Conservation (phyloP, 1,140 invertebrate species). For the Hylyphantes graminicola region DNA sequence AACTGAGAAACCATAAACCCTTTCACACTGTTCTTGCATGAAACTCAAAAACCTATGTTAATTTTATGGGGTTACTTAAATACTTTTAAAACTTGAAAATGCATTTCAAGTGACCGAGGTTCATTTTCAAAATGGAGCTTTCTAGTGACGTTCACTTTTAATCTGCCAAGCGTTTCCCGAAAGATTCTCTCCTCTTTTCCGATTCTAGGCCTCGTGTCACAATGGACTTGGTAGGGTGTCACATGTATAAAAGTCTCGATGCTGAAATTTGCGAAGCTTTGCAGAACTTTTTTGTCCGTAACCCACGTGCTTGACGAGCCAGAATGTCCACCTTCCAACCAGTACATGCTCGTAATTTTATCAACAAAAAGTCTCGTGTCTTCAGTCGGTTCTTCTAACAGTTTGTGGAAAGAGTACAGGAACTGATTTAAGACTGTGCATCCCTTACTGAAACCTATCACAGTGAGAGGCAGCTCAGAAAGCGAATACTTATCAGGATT, state of each 20-base stretch:
- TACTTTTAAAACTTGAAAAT: conserved; percentile 77
- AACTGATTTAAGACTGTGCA: conserved; percentile 92
- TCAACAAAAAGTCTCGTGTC: conserved; percentile 62
- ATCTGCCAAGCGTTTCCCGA: conserved; percentile 74
- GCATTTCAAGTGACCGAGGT: conserved; percentile 74
- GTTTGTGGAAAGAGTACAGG: conserved; percentile 80
- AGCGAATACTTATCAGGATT: background rate
- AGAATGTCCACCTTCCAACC: conserved; percentile 88
- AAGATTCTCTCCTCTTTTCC: conserved; percentile 83
- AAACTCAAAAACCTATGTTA: background rate
- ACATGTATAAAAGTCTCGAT: conserved; percentile 81
- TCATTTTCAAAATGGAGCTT: conserved; percentile 77
- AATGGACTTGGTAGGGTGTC: conserved; percentile 83
- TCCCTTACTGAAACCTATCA: conserved; percentile 91
- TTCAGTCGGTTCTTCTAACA: background rate
- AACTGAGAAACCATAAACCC: background rate
- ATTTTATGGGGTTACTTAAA: conserved; percentile 62
- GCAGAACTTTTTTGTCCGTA: conserved; percentile 77
- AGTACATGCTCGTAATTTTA: conserved; percentile 77
- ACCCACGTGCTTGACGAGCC: conserved; percentile 88
- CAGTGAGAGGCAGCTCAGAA: conserved; percentile 66
- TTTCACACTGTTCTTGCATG: background rate
- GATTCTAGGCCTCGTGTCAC: conserved; percentile 82
- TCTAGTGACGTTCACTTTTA: conserved; percentile 75
- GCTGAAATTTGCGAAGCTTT: conserved; percentile 76